These are phyloP conservation scores for Girardia tigrina DNA, from an alignment of 2,888 invertebrate species.

Conservation along the genomic window DNA sequence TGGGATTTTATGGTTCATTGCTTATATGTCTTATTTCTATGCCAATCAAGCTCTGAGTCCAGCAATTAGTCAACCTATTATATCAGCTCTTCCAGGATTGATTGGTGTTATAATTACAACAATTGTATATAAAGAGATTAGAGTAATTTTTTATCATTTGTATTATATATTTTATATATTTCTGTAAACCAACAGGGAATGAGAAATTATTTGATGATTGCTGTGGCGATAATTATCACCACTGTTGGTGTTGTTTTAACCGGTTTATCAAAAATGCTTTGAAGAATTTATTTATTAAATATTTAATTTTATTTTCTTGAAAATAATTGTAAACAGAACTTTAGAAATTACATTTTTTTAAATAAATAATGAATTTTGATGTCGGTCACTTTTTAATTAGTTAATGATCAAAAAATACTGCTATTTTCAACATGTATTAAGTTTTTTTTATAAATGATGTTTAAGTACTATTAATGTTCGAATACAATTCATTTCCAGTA, in stretches of 20 bases:
- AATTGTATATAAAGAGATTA: neutral
- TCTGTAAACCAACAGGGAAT: neutral
- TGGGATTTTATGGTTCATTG: slow-evolving; percentile 52
- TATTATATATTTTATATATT: neutral
- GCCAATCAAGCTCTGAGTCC: slow-evolving; percentile 52
- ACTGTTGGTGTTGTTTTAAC: neutral
- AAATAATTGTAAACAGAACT: too few relatives aligned
- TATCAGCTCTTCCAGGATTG: slow-evolving; percentile 51
- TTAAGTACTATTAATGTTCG: too few relatives aligned
- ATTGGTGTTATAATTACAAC: slow-evolving; percentile 44
- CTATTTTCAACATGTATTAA: too few relatives aligned
- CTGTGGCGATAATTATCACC: neutral
- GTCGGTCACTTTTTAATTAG: too few relatives aligned
- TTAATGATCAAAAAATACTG: too few relatives aligned
- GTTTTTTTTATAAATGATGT: too few relatives aligned
- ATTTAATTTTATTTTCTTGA: too few relatives aligned
- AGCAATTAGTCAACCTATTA: slow-evolving; percentile 52
- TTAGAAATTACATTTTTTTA: too few relatives aligned
- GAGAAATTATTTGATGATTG: neutral
- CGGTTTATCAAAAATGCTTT: neutral
- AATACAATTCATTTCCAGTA: too few relatives aligned
- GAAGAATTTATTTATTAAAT: neutral
- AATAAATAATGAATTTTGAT: too few relatives aligned
- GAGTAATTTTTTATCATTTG: neutral
- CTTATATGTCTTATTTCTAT: slow-evolving; percentile 52